Evolutionary conservation across 2,113 vertebrate species (phyloP).

Genomic region (Pardalotus punctatus): DNA sequence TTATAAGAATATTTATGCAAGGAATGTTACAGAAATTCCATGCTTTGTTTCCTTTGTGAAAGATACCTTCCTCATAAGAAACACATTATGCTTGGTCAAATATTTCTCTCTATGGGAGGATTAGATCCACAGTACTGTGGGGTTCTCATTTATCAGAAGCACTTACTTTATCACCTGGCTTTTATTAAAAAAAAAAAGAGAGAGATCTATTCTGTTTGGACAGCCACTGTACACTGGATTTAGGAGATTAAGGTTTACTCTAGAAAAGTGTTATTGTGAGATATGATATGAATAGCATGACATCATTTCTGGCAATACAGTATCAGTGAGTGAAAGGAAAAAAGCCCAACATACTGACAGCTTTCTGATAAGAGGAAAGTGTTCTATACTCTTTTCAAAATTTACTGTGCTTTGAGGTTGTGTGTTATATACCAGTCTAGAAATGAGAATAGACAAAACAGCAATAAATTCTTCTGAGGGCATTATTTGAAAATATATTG

Average conservation of each 20-base stretch:
- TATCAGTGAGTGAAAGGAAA: conserved; percentile 2
- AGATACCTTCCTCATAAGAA: conserved; percentile 51
- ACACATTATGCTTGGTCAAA: conserved; percentile 51
- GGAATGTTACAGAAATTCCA: conserved; percentile 42
- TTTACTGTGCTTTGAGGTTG: background rate
- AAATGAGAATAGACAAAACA: conserved; percentile 39
- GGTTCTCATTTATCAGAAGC: conserved; percentile 63
- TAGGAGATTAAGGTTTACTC: conserved; percentile 48
- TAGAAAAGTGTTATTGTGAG: conserved; percentile 65
- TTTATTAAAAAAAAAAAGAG: conserved; percentile 48
- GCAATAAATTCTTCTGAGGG: conserved; percentile 29
- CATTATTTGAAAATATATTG: conserved; percentile 6
- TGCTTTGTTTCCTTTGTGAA: conserved; percentile 41
- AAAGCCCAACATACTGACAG: background rate
- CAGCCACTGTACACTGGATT: conserved; percentile 47
- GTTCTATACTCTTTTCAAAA: background rate
- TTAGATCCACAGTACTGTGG: conserved; percentile 30
- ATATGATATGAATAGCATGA: conserved; percentile 58
- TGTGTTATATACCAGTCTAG: background rate
- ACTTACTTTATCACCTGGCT: conserved; percentile 65
- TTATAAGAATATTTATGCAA: conserved; percentile 57
- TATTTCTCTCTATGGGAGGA: conserved; percentile 46
- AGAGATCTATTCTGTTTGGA: conserved; percentile 47
- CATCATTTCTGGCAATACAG: conserved; percentile 53
- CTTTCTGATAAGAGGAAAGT: background rate